A percentile compares a stretch with the other conserved stretches of the same genome.
Conservation (phyloP, 2,888 invertebrate species). For the Apotomis turbidana region DNA sequence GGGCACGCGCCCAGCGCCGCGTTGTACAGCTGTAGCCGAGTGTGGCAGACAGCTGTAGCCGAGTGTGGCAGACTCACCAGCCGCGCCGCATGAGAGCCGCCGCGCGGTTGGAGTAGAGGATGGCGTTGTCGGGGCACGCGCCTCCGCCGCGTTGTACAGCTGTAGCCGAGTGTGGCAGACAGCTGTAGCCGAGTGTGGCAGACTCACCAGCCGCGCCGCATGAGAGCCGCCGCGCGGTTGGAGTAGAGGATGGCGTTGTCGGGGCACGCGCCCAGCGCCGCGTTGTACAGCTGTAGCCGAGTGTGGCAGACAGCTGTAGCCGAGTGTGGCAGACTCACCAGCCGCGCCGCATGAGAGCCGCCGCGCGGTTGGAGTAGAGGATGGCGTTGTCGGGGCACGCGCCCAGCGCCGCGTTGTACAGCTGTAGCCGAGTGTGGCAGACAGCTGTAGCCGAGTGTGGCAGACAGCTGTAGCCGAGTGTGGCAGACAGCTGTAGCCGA, state of each 20-base stretch:
- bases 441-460: no score
- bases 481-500: slow-evolving; percentile 57
- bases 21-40: slow-evolving; percentile 85
- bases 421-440: slow-evolving; percentile 48
- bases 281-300: slow-evolving; percentile 85
- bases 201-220: slow-evolving; percentile 90
- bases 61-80: slow-evolving; percentile 84
- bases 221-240: slow-evolving; percentile 93
- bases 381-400: slow-evolving; percentile 89
- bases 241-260: slow-evolving; percentile 92
- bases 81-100: slow-evolving; percentile 92
- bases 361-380: slow-evolving; percentile 94
- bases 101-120: slow-evolving; percentile 94
- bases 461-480: no score
- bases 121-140: slow-evolving; percentile 87
- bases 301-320: slow-evolving; percentile 57
- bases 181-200: slow-evolving; percentile 62
- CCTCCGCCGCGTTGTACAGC: no score
- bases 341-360: slow-evolving; percentile 90
- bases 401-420: slow-evolving; percentile 91
- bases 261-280: slow-evolving; percentile 88
- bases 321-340: slow-evolving; percentile 84
- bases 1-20: slow-evolving; percentile 88
- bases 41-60: slow-evolving; percentile 57
- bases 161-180: not conserved